Evolutionary conservation across 2,113 vertebrate species (phyloP), one percentile per base, ranked within the genome.

Genomic region (Dascyllus trimaculatus): DNA sequence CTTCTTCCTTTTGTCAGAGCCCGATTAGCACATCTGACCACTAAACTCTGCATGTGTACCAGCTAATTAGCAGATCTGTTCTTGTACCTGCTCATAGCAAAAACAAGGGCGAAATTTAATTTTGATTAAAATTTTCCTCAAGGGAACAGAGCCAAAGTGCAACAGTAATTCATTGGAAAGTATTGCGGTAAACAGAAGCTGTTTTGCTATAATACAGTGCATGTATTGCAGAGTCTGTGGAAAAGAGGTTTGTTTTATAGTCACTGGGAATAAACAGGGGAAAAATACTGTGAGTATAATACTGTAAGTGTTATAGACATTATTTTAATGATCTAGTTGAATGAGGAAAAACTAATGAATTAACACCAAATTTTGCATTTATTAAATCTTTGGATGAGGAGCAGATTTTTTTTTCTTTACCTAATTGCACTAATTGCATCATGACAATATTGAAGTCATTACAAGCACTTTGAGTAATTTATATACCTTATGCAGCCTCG

Each of bases 101-200:
- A 78, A 85, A 80, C 40, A 56, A 80, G 45, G 48, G 45, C 25
- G 66, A 74, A 80, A 74, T 84, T 84, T 69, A 72, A 71, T 82
- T 86, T 67, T 72, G 69, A 86, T 76, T 84, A 43, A 43, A 64
- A 62, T 67, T 52, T 64, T 24, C 25, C 75, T 66, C 56, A 5
- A 21, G 62, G 82, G 58, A 48, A 61, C 19, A 18, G 13, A 85
- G 66, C 21, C 65, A 77, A 77, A 84, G 61, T 66, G 38, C 68
- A 67, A 71, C 66, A 75, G 26, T 70, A 71, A 56, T 78, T 75
- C 51, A 46, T 62, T n/a, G 32, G 40, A 38, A 51, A 71, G 13
- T 8, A 51, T 9, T 66, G 18, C 57, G 51, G 46, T 35, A 75
- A 73, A 62, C 15, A 60, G 29, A 58, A 60, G 56, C 24, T 46